phyloP scores from a whole-genome alignment of 2,113 vertebrate genomes.

The Hiodon tergisus region DNA sequence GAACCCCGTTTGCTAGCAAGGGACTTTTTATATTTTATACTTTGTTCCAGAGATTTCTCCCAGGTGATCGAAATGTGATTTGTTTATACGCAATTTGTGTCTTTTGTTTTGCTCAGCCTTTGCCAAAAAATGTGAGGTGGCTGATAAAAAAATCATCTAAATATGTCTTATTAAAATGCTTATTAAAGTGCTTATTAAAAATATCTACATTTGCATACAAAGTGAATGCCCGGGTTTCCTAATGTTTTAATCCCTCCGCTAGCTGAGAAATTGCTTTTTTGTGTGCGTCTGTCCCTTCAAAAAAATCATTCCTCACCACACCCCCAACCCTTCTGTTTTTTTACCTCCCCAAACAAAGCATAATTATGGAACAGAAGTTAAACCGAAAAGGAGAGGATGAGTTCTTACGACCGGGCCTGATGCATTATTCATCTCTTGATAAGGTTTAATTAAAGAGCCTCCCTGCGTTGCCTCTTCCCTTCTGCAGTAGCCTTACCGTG shows the following conservation, averaged over 20 bases:
- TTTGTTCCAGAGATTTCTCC: too few relatives aligned
- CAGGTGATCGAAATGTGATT: too few relatives aligned
- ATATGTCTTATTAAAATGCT: not conserved
- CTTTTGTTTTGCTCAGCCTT: not conserved
- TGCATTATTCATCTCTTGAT: conserved; percentile 79
- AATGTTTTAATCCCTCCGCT: too few relatives aligned
- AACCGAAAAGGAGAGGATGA: conserved; percentile 54
- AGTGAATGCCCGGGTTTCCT: not conserved
- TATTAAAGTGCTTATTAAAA: not conserved
- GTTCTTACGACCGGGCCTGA: conserved; percentile 37
- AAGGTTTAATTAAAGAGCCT: conserved; percentile 75
- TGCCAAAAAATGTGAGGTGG: not conserved
- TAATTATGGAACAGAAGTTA: conserved; percentile 74
- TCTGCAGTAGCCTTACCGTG: too few relatives aligned
- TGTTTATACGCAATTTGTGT: too few relatives aligned
- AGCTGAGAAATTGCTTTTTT: not conserved
- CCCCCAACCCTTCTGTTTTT: conserved; percentile 65
- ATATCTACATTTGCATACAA: not conserved
- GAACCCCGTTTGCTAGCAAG: conserved; percentile 50
- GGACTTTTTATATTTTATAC: not conserved
- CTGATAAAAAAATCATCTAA: too few relatives aligned
- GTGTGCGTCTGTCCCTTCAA: too few relatives aligned
- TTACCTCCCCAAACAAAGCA: conserved; percentile 63
- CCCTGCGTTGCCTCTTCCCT: conserved; percentile 39
- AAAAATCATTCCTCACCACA: not conserved